These are phyloP conservation scores for Anguilla rostrata DNA, from an alignment of 2,113 vertebrate genomes.

Conservation along the genomic window DNA sequence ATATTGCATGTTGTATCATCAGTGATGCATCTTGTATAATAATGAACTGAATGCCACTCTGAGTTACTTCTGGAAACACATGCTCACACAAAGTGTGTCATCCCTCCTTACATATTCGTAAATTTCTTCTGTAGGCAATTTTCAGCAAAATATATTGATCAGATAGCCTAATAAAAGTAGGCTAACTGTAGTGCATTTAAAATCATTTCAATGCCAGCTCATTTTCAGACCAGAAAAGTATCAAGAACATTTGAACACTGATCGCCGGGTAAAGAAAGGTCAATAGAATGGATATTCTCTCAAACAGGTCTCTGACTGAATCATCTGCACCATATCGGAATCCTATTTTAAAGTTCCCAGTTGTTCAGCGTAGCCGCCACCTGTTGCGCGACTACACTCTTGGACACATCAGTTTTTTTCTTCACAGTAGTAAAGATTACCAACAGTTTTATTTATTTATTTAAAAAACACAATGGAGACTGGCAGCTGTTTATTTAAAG, in stretches of 20 bases:
- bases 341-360: constrained; percentile 40
- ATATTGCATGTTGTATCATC: background rate
- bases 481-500: background rate
- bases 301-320: background rate
- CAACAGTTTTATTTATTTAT: background rate
- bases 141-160: background rate
- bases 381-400: constrained; percentile 10
- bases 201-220: too few species aligned
- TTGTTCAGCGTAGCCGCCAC: constrained; percentile 1
- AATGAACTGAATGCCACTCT: background rate
- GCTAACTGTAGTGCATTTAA: too few species aligned
- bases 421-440: background rate
- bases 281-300: constrained; percentile 2
- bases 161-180: background rate
- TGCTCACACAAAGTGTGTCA: background rate
- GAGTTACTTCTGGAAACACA: background rate
- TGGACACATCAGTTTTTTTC: background rate
- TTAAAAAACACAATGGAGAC: background rate
- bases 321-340: constrained; percentile 15
- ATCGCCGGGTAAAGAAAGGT: background rate
- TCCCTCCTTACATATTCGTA: background rate
- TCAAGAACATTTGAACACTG: too few species aligned
- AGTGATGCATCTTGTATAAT: background rate
- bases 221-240: too few species aligned
- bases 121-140: background rate